phyloP scores from a whole-genome alignment of 37 sponge, comb jelly and placozoan genomes.

The Mnemiopsis leidyi region DNA sequence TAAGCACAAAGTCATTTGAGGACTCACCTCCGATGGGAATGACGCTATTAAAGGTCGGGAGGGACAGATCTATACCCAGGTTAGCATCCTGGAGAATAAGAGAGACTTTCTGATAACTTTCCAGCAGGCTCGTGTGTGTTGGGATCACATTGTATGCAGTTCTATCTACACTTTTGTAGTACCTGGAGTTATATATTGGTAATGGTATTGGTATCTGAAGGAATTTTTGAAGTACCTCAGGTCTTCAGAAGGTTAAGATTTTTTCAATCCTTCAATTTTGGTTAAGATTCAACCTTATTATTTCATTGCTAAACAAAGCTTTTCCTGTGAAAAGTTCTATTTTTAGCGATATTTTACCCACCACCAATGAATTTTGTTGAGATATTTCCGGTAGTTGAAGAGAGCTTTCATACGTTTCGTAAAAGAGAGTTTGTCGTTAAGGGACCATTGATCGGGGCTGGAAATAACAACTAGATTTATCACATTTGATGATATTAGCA shows the following conservation, averaged over 20 bases:
- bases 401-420: constrained; percentile 47
- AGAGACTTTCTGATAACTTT: constrained; percentile 2
- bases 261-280: too few relatives aligned
- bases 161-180: constrained; percentile 4
- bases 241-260: too few relatives aligned
- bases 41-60: constrained; percentile 43
- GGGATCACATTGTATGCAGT: background rate
- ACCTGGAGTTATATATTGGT: too few relatives aligned
- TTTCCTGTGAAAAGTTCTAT: too few relatives aligned
- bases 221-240: too few relatives aligned
- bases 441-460: constrained; percentile 53
- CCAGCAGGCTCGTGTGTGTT: background rate
- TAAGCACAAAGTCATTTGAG: background rate
- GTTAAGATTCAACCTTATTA: too few relatives aligned
- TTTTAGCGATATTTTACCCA: background rate
- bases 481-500: too few relatives aligned
- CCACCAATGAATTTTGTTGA: constrained; percentile 26
- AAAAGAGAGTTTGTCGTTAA: constrained; percentile 49
- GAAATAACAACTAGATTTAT: too few relatives aligned
- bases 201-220: too few relatives aligned
- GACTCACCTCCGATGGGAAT: constrained; percentile 32
- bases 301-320: too few relatives aligned
- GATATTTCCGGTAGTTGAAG: constrained; percentile 34
- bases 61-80: constrained; percentile 13
- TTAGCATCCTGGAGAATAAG: constrained; percentile 5